These are phyloP conservation scores for Anthoscopus minutus DNA, from an alignment of 2,113 vertebrate species.

Conservation along the genomic window DNA sequence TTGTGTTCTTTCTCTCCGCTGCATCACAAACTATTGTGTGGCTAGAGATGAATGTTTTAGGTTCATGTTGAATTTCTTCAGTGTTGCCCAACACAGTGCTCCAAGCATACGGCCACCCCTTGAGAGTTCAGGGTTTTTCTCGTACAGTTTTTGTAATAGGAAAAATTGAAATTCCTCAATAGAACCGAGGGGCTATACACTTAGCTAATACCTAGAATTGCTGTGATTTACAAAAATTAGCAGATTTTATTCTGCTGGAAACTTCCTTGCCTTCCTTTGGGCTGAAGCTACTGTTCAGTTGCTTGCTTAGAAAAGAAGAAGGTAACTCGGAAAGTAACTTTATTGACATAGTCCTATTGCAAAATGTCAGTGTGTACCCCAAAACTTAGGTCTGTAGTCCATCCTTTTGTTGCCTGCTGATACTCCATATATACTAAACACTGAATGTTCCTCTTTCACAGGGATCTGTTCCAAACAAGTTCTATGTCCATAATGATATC, in stretches of 20 bases:
- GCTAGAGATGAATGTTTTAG: background rate
- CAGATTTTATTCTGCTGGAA: background rate
- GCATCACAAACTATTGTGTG: background rate
- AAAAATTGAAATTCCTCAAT: background rate
- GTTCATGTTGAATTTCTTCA: background rate
- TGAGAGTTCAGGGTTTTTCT: fast-evolving
- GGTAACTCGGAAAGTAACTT: background rate
- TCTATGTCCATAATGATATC: conserved; percentile 99
- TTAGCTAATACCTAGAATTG: background rate
- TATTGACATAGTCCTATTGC: background rate
- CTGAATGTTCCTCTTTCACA: conserved; percentile 30
- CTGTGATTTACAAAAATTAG: background rate
- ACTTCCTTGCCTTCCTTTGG: background rate
- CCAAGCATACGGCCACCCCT: fast-evolving
- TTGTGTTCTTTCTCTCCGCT: background rate
- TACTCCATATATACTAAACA: fast-evolving
- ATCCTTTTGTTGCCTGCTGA: background rate
- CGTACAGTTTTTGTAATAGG: background rate
- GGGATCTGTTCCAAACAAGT: conserved; percentile 98
- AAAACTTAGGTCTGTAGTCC: background rate
- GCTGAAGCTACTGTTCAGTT: background rate
- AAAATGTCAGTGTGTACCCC: background rate
- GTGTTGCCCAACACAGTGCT: background rate
- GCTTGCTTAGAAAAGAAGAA: background rate
- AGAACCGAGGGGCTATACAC: background rate